phyloP scores from a whole-genome alignment of 2,888 invertebrate genomes.

The Anaspis maculata region DNA sequence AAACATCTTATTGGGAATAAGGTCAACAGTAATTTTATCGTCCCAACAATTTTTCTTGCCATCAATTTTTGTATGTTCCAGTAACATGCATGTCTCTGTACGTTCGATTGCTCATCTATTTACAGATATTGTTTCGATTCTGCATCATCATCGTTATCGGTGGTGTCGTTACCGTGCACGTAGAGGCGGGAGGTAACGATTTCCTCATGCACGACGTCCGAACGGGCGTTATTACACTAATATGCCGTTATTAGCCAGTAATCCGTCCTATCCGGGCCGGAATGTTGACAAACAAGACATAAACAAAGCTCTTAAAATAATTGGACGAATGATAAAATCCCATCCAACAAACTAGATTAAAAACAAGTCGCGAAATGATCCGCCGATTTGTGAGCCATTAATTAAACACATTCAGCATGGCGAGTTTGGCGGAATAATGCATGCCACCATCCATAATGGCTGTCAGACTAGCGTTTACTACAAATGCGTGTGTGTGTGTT shows the following conservation, averaged over 20 bases:
- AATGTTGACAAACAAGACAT: slow-evolving; percentile 13
- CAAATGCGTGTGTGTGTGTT: slow-evolving; percentile 38
- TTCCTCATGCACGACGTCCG: too few species aligned
- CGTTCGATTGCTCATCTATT: too few species aligned
- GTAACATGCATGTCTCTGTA: too few species aligned
- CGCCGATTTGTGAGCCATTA: slow-evolving; percentile 34
- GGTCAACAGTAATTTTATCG: too few species aligned
- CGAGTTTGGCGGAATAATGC: slow-evolving; percentile 31
- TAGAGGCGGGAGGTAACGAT: too few species aligned
- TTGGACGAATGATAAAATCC: slow-evolving; percentile 23
- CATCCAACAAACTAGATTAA: slow-evolving; percentile 29
- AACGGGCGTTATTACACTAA: too few species aligned
- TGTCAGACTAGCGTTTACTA: slow-evolving; percentile 32
- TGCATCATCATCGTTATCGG: too few species aligned
- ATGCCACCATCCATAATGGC: slow-evolving; percentile 34
- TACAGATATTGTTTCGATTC: too few species aligned
- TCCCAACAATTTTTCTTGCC: too few species aligned
- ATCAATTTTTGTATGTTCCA: too few species aligned
- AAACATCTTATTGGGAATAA: too few species aligned
- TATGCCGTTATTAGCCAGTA: slow-evolving; percentile 1
- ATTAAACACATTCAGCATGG: slow-evolving; percentile 32
- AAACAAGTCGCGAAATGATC: slow-evolving; percentile 35
- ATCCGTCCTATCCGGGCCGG: slow-evolving; percentile 1
- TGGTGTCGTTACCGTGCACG: too few species aligned
- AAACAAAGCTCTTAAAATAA: slow-evolving; percentile 16